Base-by-base conservation (phyloP, 2,797 vertebrate genomes). In the Muscicapa comitata region DNA sequence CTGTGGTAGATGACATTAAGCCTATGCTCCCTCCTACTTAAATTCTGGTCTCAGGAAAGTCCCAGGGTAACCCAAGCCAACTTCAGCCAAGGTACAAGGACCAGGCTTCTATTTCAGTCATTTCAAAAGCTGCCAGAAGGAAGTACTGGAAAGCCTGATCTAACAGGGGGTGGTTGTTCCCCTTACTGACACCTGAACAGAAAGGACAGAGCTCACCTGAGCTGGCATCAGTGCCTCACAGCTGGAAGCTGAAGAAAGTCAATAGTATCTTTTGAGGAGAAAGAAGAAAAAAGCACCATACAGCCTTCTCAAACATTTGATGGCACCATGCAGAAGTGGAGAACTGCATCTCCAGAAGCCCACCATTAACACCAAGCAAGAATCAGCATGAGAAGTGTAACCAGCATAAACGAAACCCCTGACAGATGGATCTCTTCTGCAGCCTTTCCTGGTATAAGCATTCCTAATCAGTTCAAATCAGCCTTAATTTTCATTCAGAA, bases 251-350 rank as follows among this genome's bases (percentile, higher is more conserved):
- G 88, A 91, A 88, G 91, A 40, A 66, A 63, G 33, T 87, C 73
- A 84, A 76, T 13, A 71, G 35, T 43, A 94, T 50, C 57, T 88
- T 70, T 90, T 65, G 23, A 81, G 23, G 43, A 92, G 47, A 72
- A 92, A 77, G 57, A 70, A 82, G 57, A 29, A 67, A 81, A 94
- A 87, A 93, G 86, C 82, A 94, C 66, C 73, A 63, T 74, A 94
- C 62, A 48, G 57, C 24, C 74, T 92, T 82, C 54, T 86, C 73
- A 61, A 51, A 54, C 28, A 71, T 67, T 61, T 63, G 83, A 89
- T 42, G 61, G 83, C 90, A 95, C 71, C 33, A 65, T 13, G 77
- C 45, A 71, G 74, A 85, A 76, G 55, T 33, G 85, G 28, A 59
- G 33, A 61, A 54, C 35, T 72, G 33, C 61, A 89, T 63, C 50